Evolutionary conservation across 2,113 vertebrate genomes (phyloP).

Genomic region (Rhinoptilus africanus): DNA sequence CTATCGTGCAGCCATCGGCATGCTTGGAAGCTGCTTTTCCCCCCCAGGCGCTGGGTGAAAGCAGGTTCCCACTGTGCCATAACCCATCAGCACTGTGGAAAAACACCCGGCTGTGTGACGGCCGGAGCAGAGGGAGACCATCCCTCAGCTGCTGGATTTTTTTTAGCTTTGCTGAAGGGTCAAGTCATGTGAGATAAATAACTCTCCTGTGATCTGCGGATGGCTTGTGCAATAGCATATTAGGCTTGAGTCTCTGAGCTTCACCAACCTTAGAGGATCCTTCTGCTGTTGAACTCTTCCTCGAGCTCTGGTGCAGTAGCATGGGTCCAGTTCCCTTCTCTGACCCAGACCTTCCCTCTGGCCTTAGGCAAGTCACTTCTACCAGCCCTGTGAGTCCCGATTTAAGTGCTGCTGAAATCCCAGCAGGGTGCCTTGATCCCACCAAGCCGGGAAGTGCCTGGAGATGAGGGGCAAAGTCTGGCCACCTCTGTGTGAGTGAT

Average conservation of each 20-base stretch:
- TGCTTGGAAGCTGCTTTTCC: background rate
- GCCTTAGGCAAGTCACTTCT: background rate
- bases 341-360: background rate
- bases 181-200: background rate
- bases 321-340: background rate
- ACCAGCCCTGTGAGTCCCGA: background rate
- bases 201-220: background rate
- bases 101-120: background rate
- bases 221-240: background rate
- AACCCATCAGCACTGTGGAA: background rate
- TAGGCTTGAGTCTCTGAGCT: background rate
- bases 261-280: background rate
- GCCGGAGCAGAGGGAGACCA: background rate
- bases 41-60: background rate
- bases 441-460: background rate
- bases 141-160: background rate
- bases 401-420: background rate
- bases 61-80: background rate
- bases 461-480: background rate
- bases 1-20: background rate
- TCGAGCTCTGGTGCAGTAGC: background rate
- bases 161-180: background rate
- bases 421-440: background rate
- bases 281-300: background rate
- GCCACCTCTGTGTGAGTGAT: background rate